Conservation (phyloP, 2,113 vertebrate species). For the Anoura caudifer region DNA sequence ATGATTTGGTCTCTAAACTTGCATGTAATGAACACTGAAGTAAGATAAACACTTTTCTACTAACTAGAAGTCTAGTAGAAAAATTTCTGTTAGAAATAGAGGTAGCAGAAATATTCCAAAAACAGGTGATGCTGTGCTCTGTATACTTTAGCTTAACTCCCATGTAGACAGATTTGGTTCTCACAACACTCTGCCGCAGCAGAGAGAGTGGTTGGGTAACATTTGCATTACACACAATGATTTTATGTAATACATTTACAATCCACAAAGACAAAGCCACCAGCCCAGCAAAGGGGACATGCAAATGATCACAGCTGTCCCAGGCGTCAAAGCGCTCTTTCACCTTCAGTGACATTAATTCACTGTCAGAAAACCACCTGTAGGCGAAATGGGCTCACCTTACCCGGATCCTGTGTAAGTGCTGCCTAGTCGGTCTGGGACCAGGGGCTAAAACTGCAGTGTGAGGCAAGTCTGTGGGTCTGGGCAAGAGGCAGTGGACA, state of each 20-base stretch:
- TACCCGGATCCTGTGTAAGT: not conserved
- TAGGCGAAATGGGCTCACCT: not conserved
- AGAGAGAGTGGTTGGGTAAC: not conserved
- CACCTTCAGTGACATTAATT: not conserved
- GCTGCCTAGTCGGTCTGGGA: not conserved
- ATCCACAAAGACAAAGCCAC: not conserved
- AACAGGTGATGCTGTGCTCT: not conserved
- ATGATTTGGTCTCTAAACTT: not conserved
- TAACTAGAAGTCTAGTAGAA: constrained; percentile 7
- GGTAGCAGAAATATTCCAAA: not conserved
- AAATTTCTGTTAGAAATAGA: not conserved
- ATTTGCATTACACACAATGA: not conserved
- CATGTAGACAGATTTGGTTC: not conserved
- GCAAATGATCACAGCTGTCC: not conserved
- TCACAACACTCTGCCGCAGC: not conserved
- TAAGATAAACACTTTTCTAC: not conserved
- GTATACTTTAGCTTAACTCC: not conserved
- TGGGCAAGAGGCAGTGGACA: not conserved
- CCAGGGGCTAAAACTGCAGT: not conserved
- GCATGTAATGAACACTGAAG: not conserved
- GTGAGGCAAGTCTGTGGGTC: not conserved
- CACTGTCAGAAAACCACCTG: not conserved
- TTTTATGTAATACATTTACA: not conserved
- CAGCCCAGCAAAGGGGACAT: not conserved
- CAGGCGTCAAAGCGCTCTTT: not conserved